Evolutionary conservation across 2,888 invertebrate species (phyloP), one percentile per base, ranked within the genome.

Genomic region (Rotaria macrura): DNA sequence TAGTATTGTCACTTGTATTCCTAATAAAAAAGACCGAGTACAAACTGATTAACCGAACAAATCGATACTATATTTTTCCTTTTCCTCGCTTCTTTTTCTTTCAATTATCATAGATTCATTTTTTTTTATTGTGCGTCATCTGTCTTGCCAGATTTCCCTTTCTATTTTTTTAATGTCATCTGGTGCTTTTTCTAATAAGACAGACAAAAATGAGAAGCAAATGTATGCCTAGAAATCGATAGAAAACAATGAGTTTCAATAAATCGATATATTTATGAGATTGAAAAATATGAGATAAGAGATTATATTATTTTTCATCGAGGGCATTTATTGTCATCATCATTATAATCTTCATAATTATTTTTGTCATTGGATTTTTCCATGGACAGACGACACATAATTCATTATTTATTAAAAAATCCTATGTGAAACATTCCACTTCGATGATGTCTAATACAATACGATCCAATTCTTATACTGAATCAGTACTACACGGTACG

Each of bases 381-480:
- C 4, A 65, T 29, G 43, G 25, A 79, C 43, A 9, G 3, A 43
- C 79, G 23, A n/a, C 25, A 74, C 25, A 25, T 1, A 20, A 25
- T 7, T 20, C 0, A 34, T 65, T 65, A 2, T 34, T 65, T 34
- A 65, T 65, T 17, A 29, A 12, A 12, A 57, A 57, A 57, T 57
- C 14, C 0, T 1, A 65, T 34, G 38, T 65, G 9, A 34, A 20
- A 65, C 20, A 14, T 34, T 9, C 10, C 17, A 29, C 34, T 43
- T 25, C 43, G 7, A 79, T 79, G 5, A 79, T 43, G 43, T 43
- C n/a, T 12, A 79, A 43, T 79, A 25, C 79, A 12, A 79, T n/a
- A 25, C 79, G 79, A n/a, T 79, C 79, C 25, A n/a, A 79, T 79
- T 79, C 79, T 14, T 79, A 79, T 79, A n/a, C 43, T n/a, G 79